Evolutionary conservation across 2,888 invertebrate species (phyloP).

Genomic region (Trachelus stipa): DNA sequence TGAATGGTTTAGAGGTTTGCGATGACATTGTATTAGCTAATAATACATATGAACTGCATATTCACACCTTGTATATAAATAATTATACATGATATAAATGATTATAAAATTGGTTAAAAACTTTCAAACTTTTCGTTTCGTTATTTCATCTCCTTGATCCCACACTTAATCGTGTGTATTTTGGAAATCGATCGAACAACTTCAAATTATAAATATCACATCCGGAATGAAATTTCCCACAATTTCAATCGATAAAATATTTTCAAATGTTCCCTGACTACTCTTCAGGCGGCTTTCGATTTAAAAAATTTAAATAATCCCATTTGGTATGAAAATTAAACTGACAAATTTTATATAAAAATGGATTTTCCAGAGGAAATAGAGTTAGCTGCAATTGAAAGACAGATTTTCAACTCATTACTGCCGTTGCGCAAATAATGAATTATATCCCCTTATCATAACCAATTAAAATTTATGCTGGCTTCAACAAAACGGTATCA

Average conservation of each 20-base stretch:
- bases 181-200: too few species aligned
- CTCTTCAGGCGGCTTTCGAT: not conserved
- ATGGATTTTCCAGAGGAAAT: not conserved
- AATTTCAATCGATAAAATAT: not conserved
- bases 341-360: not conserved
- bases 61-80: constrained; percentile 38
- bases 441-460: not conserved
- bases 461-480: not conserved
- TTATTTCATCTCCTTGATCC: not conserved
- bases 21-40: constrained; percentile 16
- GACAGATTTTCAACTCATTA: not conserved
- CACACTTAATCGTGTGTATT: not conserved
- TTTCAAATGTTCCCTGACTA: not conserved
- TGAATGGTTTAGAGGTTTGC: constrained; percentile 19
- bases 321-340: not conserved
- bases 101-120: constrained; percentile 42
- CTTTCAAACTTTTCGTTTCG: not conserved
- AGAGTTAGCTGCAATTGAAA: not conserved
- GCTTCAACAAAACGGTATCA: not conserved
- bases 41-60: constrained; percentile 25
- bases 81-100: constrained; percentile 29
- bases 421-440: not conserved
- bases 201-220: not conserved
- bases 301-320: not conserved
- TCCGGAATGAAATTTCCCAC: not conserved